Percentiles rank a stretch among this genome's conserved stretches.
These are phyloP conservation scores for Sandelia bainsii DNA, from an alignment of 2,797 vertebrate species.

Conservation along the genomic window DNA sequence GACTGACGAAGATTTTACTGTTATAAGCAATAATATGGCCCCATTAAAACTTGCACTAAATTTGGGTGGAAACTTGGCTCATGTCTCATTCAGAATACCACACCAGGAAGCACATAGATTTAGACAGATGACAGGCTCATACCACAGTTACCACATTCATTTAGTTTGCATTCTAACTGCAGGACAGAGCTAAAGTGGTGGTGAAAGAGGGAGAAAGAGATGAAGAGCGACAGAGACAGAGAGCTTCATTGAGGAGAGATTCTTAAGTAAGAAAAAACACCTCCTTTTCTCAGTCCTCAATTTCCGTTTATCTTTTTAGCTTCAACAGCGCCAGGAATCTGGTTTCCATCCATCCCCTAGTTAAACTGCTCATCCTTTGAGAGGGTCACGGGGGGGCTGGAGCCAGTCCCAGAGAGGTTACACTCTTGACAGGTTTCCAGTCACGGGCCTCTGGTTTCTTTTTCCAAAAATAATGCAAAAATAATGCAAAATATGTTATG, in stretches of 20 bases:
- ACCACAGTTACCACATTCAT: neutral
- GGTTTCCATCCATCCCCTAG: neutral
- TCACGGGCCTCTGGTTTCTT: too few species aligned
- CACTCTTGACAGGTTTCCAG: too few species aligned
- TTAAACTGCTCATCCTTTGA: neutral
- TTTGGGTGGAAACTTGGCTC: too few species aligned
- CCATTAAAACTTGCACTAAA: too few species aligned
- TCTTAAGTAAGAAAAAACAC: constrained; percentile 1
- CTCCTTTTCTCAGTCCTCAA: neutral
- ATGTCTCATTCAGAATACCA: too few species aligned
- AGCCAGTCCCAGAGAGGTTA: too few species aligned
- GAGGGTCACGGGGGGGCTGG: too few species aligned
- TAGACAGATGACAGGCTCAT: neutral
- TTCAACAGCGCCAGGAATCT: neutral
- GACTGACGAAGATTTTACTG: too few species aligned
- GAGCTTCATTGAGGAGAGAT: constrained; percentile 9
- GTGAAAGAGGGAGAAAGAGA: neutral
- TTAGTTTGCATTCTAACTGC: constrained; percentile 1
- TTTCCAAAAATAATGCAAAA: too few species aligned
- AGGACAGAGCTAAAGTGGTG: neutral
- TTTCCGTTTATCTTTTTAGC: neutral
- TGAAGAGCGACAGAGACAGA: neutral
- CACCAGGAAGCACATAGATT: neutral
- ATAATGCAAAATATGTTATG: too few species aligned
- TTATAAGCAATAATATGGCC: too few species aligned